A percentile compares a stretch with the other conserved stretches of the same genome.
phyloP scores from a whole-genome alignment of 2,888 invertebrate species.

The Ophion slaviceki region DNA sequence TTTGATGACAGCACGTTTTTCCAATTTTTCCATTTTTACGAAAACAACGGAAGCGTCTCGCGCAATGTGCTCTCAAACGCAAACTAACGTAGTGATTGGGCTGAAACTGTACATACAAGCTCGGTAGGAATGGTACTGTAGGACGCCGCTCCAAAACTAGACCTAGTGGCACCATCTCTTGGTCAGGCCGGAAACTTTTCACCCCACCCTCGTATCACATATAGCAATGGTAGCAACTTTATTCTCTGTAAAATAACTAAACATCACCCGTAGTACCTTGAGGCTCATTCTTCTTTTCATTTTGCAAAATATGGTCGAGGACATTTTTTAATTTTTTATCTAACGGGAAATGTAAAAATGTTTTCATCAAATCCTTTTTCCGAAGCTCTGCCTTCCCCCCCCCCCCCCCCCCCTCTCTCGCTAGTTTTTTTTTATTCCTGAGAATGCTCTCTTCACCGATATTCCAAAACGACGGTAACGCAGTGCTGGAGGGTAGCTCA shows the following conservation, averaged over 20 bases:
- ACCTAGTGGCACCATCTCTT: no score
- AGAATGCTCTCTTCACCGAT: constrained; percentile 55
- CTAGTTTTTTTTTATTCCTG: constrained; percentile 25
- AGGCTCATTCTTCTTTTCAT: not conserved
- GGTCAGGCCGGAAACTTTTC: no score
- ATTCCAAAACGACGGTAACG: constrained; percentile 43
- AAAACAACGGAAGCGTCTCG: no score
- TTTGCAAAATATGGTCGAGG: not conserved
- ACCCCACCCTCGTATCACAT: no score
- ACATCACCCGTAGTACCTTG: not conserved
- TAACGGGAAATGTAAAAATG: not conserved
- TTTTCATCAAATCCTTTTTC: not conserved
- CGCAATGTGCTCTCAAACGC: no score
- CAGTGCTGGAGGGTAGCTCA: constrained; percentile 69
- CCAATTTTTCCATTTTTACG: no score
- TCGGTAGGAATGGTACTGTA: no score
- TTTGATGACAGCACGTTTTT: no score
- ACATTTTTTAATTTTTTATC: not conserved
- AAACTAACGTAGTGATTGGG: no score
- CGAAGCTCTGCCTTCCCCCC: not conserved
- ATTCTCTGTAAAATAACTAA: not conserved
- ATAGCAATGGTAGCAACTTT: not conserved
- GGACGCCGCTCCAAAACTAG: no score
- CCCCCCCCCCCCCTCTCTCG: constrained; percentile 29
- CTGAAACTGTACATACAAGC: no score